Percentiles rank a stretch among this genome's conserved stretches.
Evolutionary conservation across 2,888 invertebrate genomes (phyloP).

Genomic region (Melinopterus prodromus): DNA sequence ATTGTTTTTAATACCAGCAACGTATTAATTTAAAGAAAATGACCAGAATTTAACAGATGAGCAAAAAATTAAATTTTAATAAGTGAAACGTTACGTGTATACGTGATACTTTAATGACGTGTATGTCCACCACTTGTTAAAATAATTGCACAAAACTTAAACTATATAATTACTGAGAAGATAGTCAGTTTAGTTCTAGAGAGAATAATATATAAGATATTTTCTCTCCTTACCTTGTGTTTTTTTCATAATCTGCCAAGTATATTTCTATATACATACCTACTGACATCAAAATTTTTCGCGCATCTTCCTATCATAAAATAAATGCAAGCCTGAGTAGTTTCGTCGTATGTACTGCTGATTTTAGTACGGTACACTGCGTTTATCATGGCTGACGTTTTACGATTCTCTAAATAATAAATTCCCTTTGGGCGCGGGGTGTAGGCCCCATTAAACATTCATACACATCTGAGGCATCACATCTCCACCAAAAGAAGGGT

Average conservation of each 20-base stretch:
- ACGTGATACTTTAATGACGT: too few relatives aligned
- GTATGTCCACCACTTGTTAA: too few relatives aligned
- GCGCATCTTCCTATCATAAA: background rate
- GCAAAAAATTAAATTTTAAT: too few relatives aligned
- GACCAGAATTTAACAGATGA: too few relatives aligned
- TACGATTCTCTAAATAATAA: background rate
- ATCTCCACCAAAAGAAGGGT: background rate
- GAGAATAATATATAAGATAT: background rate
- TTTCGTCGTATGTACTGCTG: background rate
- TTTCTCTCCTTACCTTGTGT: background rate
- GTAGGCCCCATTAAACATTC: background rate
- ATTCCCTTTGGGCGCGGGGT: background rate
- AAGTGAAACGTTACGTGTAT: too few relatives aligned
- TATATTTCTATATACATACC: background rate
- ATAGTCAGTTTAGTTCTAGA: too few relatives aligned
- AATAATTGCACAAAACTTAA: too few relatives aligned
- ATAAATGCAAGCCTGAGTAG: background rate
- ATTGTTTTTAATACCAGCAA: too few relatives aligned
- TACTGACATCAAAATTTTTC: background rate
- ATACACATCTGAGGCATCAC: background rate
- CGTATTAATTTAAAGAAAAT: too few relatives aligned
- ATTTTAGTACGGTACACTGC: background rate
- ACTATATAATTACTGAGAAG: too few relatives aligned
- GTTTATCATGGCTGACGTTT: background rate
- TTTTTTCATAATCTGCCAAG: background rate